Evolutionary conservation across 2,888 invertebrate genomes (phyloP), one percentile per base, ranked within the genome.

Genomic region (Leptopterna dolabrata): DNA sequence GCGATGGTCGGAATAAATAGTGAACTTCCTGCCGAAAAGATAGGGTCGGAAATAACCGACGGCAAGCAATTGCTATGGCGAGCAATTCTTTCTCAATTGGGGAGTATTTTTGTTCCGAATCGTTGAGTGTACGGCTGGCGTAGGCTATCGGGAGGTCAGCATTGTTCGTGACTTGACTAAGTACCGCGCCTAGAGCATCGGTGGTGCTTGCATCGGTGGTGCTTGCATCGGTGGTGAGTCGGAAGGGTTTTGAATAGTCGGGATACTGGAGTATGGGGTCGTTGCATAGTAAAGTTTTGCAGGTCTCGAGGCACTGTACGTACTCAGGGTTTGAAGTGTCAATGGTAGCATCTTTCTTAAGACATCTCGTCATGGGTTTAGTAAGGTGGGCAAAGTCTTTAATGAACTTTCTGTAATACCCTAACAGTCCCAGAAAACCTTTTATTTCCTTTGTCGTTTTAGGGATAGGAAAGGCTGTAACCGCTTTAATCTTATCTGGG

Each of bases 61-160:
- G 27, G 90, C 90, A 89, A 90, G 91, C 27, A 91, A n/a, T n/a
- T n/a, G n/a, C 89, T 0, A 91, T 90, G 16, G 91, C 91, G 36
- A 91, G 85, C 1, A 91, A 87, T 90, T 91, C 91, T 85, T 90
- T 90, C 89, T 91, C 90, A 13, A 89, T 91, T 14, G 90, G 90
- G 0, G 88, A 88, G 76, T 90, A 71, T 30, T 71, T 24, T 30
- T 71, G 71, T 16, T 85, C 85, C 7, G 80, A 43, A 2, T 45
- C 24, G n/a, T 41, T 45, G 0, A 45, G n/a, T 0, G 43, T 80
- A 11, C 43, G 43, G 11, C 45, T 84, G n/a, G 30, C 73, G 13
- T 71, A 71, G 13, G 71, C 71, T 24, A 71, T 30, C 16, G 71
- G 71, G 1, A 71, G 71, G 29, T 71, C 71, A 27, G 71, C 24